Conservation (phyloP, 53 echinoderm and acorn worm genomes). For the Holothuria scabra region DNA sequence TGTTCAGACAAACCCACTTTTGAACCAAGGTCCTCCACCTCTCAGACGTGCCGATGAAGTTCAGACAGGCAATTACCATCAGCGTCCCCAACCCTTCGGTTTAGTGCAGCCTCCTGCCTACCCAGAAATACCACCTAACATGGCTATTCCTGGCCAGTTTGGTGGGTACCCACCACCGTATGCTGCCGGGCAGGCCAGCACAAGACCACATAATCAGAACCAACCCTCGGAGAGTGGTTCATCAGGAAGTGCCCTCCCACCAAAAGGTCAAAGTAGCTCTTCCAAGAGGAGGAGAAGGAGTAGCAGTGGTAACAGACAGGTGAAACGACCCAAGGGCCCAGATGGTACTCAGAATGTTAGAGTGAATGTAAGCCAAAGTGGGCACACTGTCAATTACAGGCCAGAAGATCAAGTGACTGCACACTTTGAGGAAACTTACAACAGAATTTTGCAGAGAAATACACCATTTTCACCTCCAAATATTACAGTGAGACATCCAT, state of each 20-base stretch:
- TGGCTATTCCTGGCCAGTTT: too few relatives aligned
- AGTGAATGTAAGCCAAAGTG: neutral
- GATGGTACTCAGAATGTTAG: neutral
- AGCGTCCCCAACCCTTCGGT: too few relatives aligned
- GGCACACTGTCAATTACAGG: slow-evolving; percentile 14
- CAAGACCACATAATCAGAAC: slow-evolving; percentile 8
- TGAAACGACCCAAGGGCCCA: neutral
- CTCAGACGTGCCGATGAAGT: too few relatives aligned
- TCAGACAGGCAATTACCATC: too few relatives aligned
- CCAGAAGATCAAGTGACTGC: neutral
- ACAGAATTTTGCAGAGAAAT: slow-evolving; percentile 7
- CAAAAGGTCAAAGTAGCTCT: neutral
- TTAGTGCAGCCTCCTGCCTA: too few relatives aligned
- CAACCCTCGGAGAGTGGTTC: slow-evolving; percentile 2
- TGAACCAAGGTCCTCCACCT: too few relatives aligned
- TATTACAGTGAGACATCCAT: slow-evolving; percentile 33
- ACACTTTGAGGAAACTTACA: slow-evolving; percentile 19
- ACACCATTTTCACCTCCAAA: neutral
- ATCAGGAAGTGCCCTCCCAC: neutral
- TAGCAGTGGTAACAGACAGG: slow-evolving; percentile 14
- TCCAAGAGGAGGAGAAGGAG: slow-evolving; percentile 12
- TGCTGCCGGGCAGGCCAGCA: too few relatives aligned
- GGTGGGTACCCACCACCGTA: too few relatives aligned
- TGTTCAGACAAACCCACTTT: too few relatives aligned
- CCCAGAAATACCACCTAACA: too few relatives aligned